Evolutionary conservation across 2,888 invertebrate genomes (phyloP).

Genomic region (Ichneumoninae sp.): DNA sequence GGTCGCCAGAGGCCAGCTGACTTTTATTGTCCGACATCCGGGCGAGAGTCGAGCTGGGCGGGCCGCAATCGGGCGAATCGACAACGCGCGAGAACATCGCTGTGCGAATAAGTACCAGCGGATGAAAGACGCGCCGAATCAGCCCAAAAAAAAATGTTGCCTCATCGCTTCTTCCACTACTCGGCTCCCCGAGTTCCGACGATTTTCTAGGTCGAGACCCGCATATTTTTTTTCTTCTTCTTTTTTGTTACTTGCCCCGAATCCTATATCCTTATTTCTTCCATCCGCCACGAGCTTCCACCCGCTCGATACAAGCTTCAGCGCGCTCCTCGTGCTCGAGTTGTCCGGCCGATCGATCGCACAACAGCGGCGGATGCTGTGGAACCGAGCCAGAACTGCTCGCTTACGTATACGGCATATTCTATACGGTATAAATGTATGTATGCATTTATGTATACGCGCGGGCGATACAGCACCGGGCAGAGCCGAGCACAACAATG

Average conservation of each 20-base stretch:
- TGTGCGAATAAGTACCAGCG: not conserved
- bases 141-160: not conserved
- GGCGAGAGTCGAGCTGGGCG: conserved; percentile 25
- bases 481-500: not conserved
- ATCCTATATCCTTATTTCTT: conserved; percentile 53
- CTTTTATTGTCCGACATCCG: conserved; percentile 62
- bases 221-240: conserved; percentile 36
- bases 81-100: not conserved
- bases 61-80: not conserved
- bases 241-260: conserved; percentile 62
- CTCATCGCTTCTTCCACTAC: conserved; percentile 1
- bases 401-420: not conserved
- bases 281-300: conserved; percentile 1
- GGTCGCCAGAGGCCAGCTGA: conserved; percentile 50
- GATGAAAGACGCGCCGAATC: not conserved
- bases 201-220: conserved; percentile 70
- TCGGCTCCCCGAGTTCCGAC: conserved; percentile 57
- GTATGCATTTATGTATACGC: not conserved
- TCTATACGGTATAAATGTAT: not conserved
- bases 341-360: conserved; percentile 59
- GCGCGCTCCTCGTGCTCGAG: not conserved
- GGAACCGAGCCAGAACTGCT: conserved; percentile 21
- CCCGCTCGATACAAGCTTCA: not conserved
- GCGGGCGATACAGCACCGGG: not conserved
- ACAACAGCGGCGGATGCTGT: conserved; percentile 36